Conservation (phyloP, 2,113 vertebrate genomes). For the Coregonus clupeaformis region DNA sequence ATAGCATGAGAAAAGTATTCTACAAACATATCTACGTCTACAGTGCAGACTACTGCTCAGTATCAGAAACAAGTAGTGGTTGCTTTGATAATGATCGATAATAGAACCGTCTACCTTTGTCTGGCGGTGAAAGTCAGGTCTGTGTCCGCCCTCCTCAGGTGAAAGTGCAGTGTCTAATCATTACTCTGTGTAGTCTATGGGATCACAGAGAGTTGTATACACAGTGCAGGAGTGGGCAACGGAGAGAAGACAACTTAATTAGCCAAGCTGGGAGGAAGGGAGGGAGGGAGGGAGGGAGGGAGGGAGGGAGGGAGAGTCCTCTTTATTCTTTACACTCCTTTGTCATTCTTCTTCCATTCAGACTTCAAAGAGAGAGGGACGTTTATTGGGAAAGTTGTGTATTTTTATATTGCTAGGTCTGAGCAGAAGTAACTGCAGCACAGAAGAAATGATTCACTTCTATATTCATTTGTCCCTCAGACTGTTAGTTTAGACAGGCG, state of each 20-base stretch:
- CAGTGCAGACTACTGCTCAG: not conserved
- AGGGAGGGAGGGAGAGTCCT: not conserved
- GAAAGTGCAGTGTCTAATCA: no score
- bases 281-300: not conserved
- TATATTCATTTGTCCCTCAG: not conserved
- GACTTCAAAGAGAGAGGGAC: constrained; percentile 17
- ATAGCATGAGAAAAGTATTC: not conserved
- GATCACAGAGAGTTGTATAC: not conserved
- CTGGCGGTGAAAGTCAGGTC: no score
- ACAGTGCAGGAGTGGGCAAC: not conserved
- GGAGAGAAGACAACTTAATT: not conserved
- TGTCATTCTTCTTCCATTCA: constrained; percentile 23
- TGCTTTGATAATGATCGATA: not conserved
- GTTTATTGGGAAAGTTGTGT: not conserved
- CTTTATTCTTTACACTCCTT: constrained; percentile 16
- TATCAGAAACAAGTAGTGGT: not conserved
- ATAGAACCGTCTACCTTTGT: no score
- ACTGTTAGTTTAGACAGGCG: not conserved
- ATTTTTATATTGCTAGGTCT: constrained; percentile 3
- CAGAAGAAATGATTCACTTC: not conserved
- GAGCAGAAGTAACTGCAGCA: not conserved
- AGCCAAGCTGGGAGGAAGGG: not conserved
- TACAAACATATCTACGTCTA: constrained; percentile 15
- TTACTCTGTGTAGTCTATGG: no score
- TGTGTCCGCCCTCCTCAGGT: no score